Percentiles rank a stretch among this genome's conserved stretches.
These are phyloP conservation scores for Scyliorhinus canicula DNA, from an alignment of 2,797 vertebrate genomes.

Conservation along the genomic window DNA sequence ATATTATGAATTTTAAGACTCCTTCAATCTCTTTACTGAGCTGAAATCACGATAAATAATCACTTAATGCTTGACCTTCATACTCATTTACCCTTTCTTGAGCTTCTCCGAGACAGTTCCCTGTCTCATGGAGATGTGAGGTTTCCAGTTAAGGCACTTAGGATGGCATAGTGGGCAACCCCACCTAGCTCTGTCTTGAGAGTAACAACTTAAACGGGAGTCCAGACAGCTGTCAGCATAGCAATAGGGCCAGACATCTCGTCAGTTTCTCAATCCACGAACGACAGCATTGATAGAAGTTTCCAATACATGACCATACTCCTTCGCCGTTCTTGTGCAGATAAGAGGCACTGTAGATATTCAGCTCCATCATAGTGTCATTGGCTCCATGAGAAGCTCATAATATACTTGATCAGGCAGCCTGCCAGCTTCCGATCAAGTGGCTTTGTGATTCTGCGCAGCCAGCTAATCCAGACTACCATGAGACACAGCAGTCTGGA, in stretches of 20 bases:
- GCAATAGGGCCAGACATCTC: not conserved
- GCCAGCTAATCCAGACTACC: not conserved
- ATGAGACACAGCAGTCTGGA: not conserved
- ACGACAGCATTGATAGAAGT: not conserved
- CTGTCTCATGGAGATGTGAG: not conserved
- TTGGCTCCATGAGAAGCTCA: not conserved
- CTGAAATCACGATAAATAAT: not conserved
- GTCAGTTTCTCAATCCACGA: not conserved
- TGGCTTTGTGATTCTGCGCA: not conserved
- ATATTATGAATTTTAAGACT: not conserved
- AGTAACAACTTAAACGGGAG: not conserved
- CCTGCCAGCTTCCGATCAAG: not conserved
- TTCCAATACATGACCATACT: not conserved
- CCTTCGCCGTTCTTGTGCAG: not conserved
- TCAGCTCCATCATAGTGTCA: not conserved
- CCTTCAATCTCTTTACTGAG: not conserved
- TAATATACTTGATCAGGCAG: not conserved
- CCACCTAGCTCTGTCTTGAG: not conserved
- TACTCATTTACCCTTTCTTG: not conserved
- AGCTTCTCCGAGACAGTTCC: not conserved
- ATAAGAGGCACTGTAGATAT: not conserved
- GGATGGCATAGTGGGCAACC: not conserved
- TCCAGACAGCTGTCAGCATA: not conserved
- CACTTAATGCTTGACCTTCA: not conserved
- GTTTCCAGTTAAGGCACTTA: not conserved